Conservation (phyloP, 2,888 invertebrate species). For the Catocala sponsa region DNA sequence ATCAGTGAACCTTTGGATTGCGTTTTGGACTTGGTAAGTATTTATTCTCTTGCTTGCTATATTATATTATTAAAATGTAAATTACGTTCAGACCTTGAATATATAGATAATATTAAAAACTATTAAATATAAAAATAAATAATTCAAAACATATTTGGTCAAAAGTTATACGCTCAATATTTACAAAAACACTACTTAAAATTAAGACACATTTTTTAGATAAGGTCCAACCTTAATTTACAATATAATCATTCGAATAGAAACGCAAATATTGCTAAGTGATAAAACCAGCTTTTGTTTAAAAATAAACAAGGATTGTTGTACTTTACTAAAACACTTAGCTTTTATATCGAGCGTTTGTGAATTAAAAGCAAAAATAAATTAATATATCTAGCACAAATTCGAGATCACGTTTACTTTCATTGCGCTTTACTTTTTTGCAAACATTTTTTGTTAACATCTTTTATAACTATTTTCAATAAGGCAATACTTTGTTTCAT, state of each 20-base stretch:
- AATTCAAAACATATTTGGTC: constrained; percentile 5
- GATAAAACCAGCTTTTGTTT: constrained; percentile 32
- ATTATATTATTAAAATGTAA: constrained; percentile 15
- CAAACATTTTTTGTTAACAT: constrained; percentile 23
- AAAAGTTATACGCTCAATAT: constrained; percentile 10
- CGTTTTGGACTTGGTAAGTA: constrained; percentile 83
- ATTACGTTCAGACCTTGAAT: background rate
- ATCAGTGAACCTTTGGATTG: constrained; percentile 83
- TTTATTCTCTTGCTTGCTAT: constrained; percentile 20
- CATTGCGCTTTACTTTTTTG: constrained; percentile 37
- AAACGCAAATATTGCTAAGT: constrained; percentile 27
- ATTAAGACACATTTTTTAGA: constrained; percentile 23
- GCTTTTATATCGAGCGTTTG: constrained; percentile 16
- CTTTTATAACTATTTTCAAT: constrained; percentile 13
- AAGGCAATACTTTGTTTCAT: constrained; percentile 15
- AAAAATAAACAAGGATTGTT: constrained; percentile 31
- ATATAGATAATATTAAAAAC: constrained; percentile 7
- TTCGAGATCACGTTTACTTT: constrained; percentile 42
- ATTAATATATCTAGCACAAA: constrained; percentile 23
- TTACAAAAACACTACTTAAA: constrained; percentile 6
- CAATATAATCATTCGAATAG: constrained; percentile 31
- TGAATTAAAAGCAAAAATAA: constrained; percentile 41
- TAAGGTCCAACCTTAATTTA: constrained; percentile 25
- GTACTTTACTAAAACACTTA: constrained; percentile 20
- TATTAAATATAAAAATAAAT: constrained; percentile 9